Evolutionary conservation across 2,888 invertebrate species (phyloP), one percentile per base, ranked within the genome.

Genomic region (Tachina lurida): DNA sequence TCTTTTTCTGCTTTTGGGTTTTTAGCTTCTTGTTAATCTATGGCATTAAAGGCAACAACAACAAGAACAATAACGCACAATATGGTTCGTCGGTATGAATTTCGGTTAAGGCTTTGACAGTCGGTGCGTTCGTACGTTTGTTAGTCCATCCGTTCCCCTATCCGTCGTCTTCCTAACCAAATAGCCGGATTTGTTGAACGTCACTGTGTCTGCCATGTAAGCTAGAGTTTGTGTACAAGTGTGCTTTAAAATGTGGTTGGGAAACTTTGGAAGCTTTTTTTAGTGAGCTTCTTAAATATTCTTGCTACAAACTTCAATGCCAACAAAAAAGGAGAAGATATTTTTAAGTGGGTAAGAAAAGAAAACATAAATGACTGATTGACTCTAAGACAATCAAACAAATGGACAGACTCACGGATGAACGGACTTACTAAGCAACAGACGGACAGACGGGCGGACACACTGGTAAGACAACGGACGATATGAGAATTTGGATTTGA

Each of bases 201-300:
- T 89, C 91, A 91, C 88, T 88, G 89, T 90, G 90, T 90, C 90
- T 90, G 90, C 88, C 87, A 80, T 73, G 78, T 79, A 83, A 71
- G 75, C 70, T 62, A 17, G 79, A 45, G 60, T 68, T 70, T 43
- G 58, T 47, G 56, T 47, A 31, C 41, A 3, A 62, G 13, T 31
- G 17, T 12, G 39, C 10, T 63, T 79, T 7, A 3, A 47, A 19
- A 73, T 73, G 63, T 70, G 79, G 31, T 58, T 82, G 62, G 41
- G n/a, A 41, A 80, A 58, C 47, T 67, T 81, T 74, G 22, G 47
- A 63, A 70, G 70, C 68, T 70, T 70, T 71, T 71, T 67, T 56
- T 47, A 17, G 19, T 17, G 49, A 52, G 22, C 12, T 58, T 43
- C 22, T 73, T n/a, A 56, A 13, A 56, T 43, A 31, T 60, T 60